Evolutionary conservation across 2,113 vertebrate genomes (phyloP).

Genomic region (Desmodus rotundus): DNA sequence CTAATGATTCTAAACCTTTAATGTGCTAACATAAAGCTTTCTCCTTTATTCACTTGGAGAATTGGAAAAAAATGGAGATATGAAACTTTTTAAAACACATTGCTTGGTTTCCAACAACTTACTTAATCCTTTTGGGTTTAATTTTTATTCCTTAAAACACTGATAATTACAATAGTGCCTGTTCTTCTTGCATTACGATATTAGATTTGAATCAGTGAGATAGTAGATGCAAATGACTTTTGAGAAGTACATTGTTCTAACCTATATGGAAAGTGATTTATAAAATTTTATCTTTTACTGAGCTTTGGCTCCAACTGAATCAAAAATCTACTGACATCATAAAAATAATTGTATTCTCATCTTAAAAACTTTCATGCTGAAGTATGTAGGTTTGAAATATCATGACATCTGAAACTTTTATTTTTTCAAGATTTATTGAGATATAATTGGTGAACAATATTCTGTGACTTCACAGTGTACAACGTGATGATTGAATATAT

Average conservation of each 20-base stretch:
- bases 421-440: background rate
- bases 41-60: background rate
- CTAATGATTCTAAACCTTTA: background rate
- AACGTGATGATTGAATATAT: background rate
- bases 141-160: background rate
- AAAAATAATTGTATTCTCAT: background rate
- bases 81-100: background rate
- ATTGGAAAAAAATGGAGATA: background rate
- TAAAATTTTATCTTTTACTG: background rate
- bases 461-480: background rate
- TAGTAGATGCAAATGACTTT: background rate
- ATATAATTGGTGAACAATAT: background rate
- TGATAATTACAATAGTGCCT: background rate
- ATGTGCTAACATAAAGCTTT: background rate
- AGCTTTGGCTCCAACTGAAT: background rate
- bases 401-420: background rate
- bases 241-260: background rate
- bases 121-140: background rate
- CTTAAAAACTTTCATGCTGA: background rate
- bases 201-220: background rate
- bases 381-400: background rate
- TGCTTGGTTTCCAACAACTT: background rate
- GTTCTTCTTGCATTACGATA: background rate
- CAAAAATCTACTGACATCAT: background rate
- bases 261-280: background rate